Evolutionary conservation across 2,113 vertebrate species (phyloP), one percentile per base, ranked within the genome.

Genomic region (Oryctolagus cuniculus): DNA sequence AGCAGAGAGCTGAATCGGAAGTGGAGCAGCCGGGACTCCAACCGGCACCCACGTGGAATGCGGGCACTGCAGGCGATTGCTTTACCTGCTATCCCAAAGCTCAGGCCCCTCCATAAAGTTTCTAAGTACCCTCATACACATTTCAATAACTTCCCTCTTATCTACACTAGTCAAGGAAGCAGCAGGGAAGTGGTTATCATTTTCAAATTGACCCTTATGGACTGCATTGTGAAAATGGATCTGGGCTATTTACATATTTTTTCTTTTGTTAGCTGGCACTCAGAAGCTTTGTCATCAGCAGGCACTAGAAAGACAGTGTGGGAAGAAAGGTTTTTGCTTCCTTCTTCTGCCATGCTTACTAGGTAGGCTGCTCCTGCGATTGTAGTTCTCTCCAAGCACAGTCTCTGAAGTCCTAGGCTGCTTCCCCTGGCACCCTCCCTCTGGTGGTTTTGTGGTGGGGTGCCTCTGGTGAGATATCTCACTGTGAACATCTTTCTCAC

Each of bases 201-300:
- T 63, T 95, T 31, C 75, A 96, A 91, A 96, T 82, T 93, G 53
- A 91, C 21, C 29, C 21, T 72, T 94, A 61, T 12, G 84, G 25
- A 82, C 6, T 49, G n/a, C 10, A 79, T 36, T 90, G 24, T 29
- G 53, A 63, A 75, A 93, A 70, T 63, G 64, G 9, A 82, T 91
- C 44, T 69, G 38, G 51, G 21, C 8, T 6, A 67, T 72, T 90
- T 85, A 81, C 90, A 25, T 78, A 83, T 49, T 93, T 89, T 95
- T 86, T 53, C 69, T 91, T 90, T 94, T 34, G 55, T 90, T 36
- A 80, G 24, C 6, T 61, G 29, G 10, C 74, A 91, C 44, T 74
- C 55, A 58, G 79, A 49, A 27, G 5, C 17, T 93, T 95, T 58
- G 3, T 89, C 36, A 86, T 34, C 49, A 96, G 51, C 77, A 10